Base-by-base conservation (phyloP, 2,888 invertebrate species). In the Gonocerus acuteangulatus region DNA sequence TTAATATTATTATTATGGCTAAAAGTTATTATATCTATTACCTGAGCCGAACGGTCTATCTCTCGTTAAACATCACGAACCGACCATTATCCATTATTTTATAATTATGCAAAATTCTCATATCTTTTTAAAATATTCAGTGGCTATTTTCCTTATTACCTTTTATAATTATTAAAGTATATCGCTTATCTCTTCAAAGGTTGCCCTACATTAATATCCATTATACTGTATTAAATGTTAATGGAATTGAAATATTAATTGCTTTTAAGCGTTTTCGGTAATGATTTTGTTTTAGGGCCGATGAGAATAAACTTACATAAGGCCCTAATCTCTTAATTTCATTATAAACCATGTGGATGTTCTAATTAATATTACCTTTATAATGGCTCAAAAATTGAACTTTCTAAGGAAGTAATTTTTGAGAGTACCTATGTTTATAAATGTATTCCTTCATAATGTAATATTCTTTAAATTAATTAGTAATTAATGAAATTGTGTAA, bases 41-140 rank as follows among this genome's bases (percentile, higher is more conserved):
- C 4, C 19, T 18, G 19, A 18, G 18, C 21, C 19, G 11, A 47
- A 47, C 19, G 15, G 7, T 21, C 47, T 16, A 47, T 47, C 9
- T 13, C 47, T 47, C 19, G 47, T 47, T 47, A 47, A n/a, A 4
- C 47, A 16, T 47, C 47, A 47, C 47, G 19, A 21, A 19, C 47
- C 9, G 47, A 47, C 47, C 18, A 47, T 47, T 18, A 47, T 11
- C 3, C 47, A 47, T 47, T 47, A 47, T 47, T 47, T 49, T 11
- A 49, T 49, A 49, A 49, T 49, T 49, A 49, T 49, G 19, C 22
- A 49, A 16, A 49, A 49, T 49, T 49, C 32, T 22, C 49, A 27
- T 27, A 49, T 18, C 32, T 49, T 27, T 49, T 27, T 49, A 23
- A 49, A 49, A 23, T 49, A 49, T 49, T 49, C 49, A 49, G 23